Evolutionary conservation across 2,113 vertebrate genomes (phyloP), one percentile per base, ranked within the genome.

Genomic region (Scopus umbretta): DNA sequence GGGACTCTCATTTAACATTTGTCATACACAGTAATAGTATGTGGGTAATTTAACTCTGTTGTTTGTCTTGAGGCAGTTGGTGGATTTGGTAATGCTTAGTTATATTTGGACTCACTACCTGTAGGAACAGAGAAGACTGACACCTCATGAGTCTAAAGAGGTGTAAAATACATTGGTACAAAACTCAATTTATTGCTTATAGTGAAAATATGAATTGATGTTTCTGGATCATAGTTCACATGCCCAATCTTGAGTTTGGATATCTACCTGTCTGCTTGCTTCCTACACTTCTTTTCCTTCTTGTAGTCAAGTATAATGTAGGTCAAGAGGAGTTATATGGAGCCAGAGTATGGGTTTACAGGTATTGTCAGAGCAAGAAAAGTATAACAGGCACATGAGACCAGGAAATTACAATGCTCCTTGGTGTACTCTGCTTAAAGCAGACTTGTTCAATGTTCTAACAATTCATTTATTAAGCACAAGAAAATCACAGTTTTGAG

Each of bases 371-470:
- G 70, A 72, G 32, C 52, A 67, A 72, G 47, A 63, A n/a, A 43
- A 45, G 52, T 40, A 0, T 43, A 45, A 49, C 27, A 50, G 52
- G 40, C 40, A 40, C 7, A 68, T 0, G 0, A 72, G 27, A 47
- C 49, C 43, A 68, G 53, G 34, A 80, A 49, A 45, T 90, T 65
- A n/a, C 25, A 65, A 16, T 3, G 10, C 40, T 47, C 26, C 19
- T 34, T 80, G 27, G 3, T 65, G 23, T 80, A 20, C 14, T 71
- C 16, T 93, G 22, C 75, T 79, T 59, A 36, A 88, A n/a, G n/a
- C n/a, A n/a, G n/a, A 36, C 30, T 63, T 88, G 23, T 82, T 85
- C 83, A 56, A 5, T 56, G 30, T 71, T 38, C 43, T 52, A 47
- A 32, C 27, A 53, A 22, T 82, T 79, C 2, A 40, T 75, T 92